These are phyloP conservation scores for Pseudomyrmex flavicornis DNA, from an alignment of 1,140 invertebrate species.

Conservation along the genomic window DNA sequence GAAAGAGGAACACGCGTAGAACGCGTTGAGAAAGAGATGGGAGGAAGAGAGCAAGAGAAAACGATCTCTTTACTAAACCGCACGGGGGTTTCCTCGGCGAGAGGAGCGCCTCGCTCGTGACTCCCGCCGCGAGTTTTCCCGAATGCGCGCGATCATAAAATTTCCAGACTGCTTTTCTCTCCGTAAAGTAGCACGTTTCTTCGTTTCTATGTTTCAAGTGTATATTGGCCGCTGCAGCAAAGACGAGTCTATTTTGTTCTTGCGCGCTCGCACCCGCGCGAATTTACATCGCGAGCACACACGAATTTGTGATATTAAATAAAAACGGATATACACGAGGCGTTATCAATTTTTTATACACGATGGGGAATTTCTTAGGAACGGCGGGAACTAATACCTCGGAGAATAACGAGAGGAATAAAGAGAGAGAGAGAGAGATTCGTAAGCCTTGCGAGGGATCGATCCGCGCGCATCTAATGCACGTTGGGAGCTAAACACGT, in stretches of 20 bases:
- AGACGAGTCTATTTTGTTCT: too few relatives aligned
- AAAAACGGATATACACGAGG: neutral
- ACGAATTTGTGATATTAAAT: neutral
- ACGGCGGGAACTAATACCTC: slow-evolving; percentile 10
- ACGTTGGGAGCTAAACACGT: slow-evolving; percentile 50
- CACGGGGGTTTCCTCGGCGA: neutral
- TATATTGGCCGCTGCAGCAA: too few relatives aligned
- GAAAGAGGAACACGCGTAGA: slow-evolving; percentile 26
- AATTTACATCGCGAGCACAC: too few relatives aligned
- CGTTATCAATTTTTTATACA: neutral
- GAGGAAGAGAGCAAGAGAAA: neutral
- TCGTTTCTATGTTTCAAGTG: too few relatives aligned
- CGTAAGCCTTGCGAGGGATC: slow-evolving; percentile 33
- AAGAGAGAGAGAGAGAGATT: neutral
- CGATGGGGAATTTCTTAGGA: neutral
- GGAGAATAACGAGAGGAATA: slow-evolving; percentile 3
- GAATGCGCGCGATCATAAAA: neutral
- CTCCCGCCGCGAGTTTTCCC: neutral
- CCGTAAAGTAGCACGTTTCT: neutral
- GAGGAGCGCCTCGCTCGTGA: neutral
- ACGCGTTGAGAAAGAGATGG: neutral
- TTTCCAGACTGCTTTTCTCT: neutral
- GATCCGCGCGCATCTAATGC: slow-evolving; percentile 15
- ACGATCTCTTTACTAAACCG: slow-evolving; percentile 24
- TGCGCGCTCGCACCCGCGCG: too few relatives aligned